Base-by-base conservation (phyloP, 2,888 invertebrate species). In the Diarsia dahlii region DNA sequence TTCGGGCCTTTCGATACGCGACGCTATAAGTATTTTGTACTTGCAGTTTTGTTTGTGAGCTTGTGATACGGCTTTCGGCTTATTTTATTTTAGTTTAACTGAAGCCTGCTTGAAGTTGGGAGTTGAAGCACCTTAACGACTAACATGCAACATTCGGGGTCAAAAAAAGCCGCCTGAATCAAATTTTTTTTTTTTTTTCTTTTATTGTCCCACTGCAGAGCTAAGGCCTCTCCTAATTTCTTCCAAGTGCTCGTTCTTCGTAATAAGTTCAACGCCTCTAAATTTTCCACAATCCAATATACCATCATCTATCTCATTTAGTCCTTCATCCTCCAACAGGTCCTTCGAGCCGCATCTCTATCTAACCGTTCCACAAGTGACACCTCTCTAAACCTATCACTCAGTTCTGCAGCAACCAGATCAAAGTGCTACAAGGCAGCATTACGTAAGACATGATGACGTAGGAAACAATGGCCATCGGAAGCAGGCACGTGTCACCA, bases 1-100 rank as follows among this genome's bases (percentile, higher is more conserved):
- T 89, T 90, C 81, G 88, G 75, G 75, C 84, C 84, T 84, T 85
- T 87, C 90, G 87, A 89, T 88, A 78, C 85, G 81, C 80, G 88
- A 80, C 81, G 84, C 78, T 85, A 82, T 84, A 84, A 83, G 82
- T 88, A 84, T 86, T 88, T 84, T 81, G 84, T 88, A 89, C 82
- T 84, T 78, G 76, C 76, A 76, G 73, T 79, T 87, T 87, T 84
- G 88, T 87, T 87, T 87, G 72, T 80, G 77, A 73, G 75, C 71
- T 77, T 84, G 84, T 84, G 87, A 75, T 87, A 74, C 88, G 77
- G 54, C 76, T 84, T 74, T 84, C 45, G 75, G 58, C 56, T 76
- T 82, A 75, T 86, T 87, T 86, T 87, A 66, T 85, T 85, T 84
- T 84, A 71, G 74, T 72, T 82, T 34, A 48, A 60, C 54, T 81